These are phyloP conservation scores for Agapornis canus DNA, from an alignment of 2,797 vertebrate species.

Conservation along the genomic window DNA sequence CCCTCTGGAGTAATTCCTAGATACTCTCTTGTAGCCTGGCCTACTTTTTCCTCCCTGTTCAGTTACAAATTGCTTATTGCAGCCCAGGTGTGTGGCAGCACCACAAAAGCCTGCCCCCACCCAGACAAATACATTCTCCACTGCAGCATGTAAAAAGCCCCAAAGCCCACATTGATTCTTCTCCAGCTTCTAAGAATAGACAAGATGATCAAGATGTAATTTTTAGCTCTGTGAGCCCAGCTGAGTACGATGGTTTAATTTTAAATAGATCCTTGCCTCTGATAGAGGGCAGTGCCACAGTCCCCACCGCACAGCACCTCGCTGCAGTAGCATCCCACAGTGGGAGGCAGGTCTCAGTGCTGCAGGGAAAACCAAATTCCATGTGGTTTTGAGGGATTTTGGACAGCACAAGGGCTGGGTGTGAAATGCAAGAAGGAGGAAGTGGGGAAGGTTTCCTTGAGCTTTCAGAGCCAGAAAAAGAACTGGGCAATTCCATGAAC, in stretches of 20 bases:
- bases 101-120: not conserved
- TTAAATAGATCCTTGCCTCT: not conserved
- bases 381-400: fast-evolving
- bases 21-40: constrained; percentile 31
- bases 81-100: not conserved
- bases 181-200: constrained; percentile 10
- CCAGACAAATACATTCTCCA: not conserved
- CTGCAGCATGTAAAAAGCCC: not conserved
- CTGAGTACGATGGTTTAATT: not conserved
- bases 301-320: fast-evolving
- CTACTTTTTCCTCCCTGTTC: constrained; percentile 20
- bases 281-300: not conserved
- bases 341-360: fast-evolving
- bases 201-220: not conserved
- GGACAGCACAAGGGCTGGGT: not conserved
- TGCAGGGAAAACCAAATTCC: not conserved
- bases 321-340: not conserved
- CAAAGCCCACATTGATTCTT: not conserved
- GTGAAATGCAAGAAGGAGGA: not conserved
- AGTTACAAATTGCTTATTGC: constrained; percentile 1
- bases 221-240: not conserved
- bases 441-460: not conserved
- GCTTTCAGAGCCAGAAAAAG: not conserved
- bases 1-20: constrained; percentile 41
- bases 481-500: not conserved